These are phyloP conservation scores for Megaceryle torquata DNA, from an alignment of 2,113 vertebrate species.

Conservation along the genomic window DNA sequence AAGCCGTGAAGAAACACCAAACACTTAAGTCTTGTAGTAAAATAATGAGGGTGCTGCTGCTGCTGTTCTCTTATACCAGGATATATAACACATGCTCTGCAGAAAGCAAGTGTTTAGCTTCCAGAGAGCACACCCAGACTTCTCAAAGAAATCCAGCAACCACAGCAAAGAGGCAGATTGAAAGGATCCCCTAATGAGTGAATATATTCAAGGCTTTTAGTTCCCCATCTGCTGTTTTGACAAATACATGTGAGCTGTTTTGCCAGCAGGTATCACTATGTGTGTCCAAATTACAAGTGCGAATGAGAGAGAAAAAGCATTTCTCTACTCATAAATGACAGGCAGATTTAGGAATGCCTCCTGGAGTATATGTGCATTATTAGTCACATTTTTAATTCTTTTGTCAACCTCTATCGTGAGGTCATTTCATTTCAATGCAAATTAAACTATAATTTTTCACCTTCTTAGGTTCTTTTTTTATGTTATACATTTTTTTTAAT, in stretches of 20 bases:
- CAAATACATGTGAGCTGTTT: background rate
- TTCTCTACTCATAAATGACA: background rate
- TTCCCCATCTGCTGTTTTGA: constrained; percentile 2
- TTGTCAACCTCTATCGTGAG: constrained; percentile 5
- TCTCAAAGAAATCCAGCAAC: background rate
- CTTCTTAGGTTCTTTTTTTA: background rate
- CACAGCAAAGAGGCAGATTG: background rate
- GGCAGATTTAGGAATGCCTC: background rate
- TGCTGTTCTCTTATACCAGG: background rate
- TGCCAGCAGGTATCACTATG: constrained; percentile 14
- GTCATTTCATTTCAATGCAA: background rate
- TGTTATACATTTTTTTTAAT: background rate
- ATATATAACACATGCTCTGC: background rate
- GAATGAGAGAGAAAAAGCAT: constrained; percentile 26
- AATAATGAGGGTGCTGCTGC: background rate
- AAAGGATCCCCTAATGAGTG: background rate
- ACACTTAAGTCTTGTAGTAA: background rate
- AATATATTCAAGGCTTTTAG: background rate
- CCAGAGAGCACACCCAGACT: background rate
- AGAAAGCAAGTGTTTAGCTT: background rate
- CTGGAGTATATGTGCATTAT: background rate
- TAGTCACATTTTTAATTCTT: constrained; percentile 13
- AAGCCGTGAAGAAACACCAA: background rate
- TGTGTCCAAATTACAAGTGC: constrained; percentile 8
- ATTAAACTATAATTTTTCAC: constrained; percentile 15